A percentile compares a stretch with the other conserved stretches of the same genome.
Evolutionary conservation across 1,140 invertebrate genomes (phyloP).

Genomic region (Bombus vancouverensis): DNA sequence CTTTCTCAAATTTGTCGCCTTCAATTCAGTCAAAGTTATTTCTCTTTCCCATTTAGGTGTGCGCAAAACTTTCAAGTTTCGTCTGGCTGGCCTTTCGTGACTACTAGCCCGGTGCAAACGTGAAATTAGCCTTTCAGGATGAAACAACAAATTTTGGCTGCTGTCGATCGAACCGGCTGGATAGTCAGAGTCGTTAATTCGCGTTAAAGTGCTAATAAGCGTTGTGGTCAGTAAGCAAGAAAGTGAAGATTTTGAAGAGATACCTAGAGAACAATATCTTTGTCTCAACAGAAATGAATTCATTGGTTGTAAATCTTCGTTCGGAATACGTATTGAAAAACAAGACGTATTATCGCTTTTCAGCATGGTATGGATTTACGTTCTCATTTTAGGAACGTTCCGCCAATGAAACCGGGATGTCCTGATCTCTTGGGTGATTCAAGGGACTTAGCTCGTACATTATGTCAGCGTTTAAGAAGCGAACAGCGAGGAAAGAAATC

Average conservation of each 20-base stretch:
- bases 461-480: constrained; percentile 22
- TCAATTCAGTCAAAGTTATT: constrained; percentile 67
- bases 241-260: neutral
- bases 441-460: constrained; percentile 22
- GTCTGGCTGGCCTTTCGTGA: neutral
- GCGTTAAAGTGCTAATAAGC: too few relatives aligned
- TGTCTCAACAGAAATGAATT: neutral
- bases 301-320: neutral
- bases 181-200: neutral
- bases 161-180: neutral
- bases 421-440: constrained; percentile 28
- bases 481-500: constrained; percentile 21
- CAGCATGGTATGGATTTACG: neutral
- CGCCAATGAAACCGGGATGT: neutral
- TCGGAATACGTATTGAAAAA: neutral
- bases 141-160: neutral
- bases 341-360: neutral
- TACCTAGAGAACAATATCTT: neutral
- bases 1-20: constrained; percentile 71
- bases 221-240: too few relatives aligned
- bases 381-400: neutral
- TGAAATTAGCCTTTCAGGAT: neutral
- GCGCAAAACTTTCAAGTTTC: neutral
- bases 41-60: constrained; percentile 46
- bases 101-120: neutral